Evolutionary conservation across 2,888 invertebrate species (phyloP).

Genomic region (Trichopoda pennipes): DNA sequence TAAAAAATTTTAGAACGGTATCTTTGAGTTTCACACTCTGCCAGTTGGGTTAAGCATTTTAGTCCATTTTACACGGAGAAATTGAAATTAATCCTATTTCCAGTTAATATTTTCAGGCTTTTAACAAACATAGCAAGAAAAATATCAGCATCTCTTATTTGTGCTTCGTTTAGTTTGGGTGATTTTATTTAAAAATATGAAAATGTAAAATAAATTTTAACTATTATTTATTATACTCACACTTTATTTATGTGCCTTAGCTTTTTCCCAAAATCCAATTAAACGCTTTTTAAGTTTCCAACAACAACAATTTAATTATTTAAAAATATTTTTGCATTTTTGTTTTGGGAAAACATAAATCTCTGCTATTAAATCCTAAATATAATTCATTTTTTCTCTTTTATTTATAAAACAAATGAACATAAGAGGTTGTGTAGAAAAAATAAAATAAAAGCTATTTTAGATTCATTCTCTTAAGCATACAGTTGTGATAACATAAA

Average conservation of each 20-base stretch:
- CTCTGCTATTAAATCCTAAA: constrained; percentile 49
- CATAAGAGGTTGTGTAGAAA: constrained; percentile 32
- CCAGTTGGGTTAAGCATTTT: no score
- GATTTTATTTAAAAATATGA: no score
- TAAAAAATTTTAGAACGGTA: no score
- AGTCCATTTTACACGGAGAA: no score
- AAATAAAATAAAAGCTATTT: constrained; percentile 14
- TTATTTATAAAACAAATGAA: constrained; percentile 19
- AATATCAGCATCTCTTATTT: no score
- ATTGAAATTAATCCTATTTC: no score
- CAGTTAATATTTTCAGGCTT: no score
- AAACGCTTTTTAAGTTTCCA: constrained; percentile 48
- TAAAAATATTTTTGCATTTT: constrained; percentile 16
- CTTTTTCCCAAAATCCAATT: constrained; percentile 34
- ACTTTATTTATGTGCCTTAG: neutral
- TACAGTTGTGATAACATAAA: constrained; percentile 3
- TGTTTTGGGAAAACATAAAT: constrained; percentile 33
- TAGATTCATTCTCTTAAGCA: constrained; percentile 1
- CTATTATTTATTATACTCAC: no score
- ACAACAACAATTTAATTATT: constrained; percentile 49
- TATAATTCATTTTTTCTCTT: constrained; percentile 34
- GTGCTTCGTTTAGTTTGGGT: no score
- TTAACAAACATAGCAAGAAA: no score
- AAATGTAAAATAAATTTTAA: no score
- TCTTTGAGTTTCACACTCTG: no score